Base-by-base conservation (phyloP, 2,797 vertebrate species). In the Anolis apletophallus region DNA sequence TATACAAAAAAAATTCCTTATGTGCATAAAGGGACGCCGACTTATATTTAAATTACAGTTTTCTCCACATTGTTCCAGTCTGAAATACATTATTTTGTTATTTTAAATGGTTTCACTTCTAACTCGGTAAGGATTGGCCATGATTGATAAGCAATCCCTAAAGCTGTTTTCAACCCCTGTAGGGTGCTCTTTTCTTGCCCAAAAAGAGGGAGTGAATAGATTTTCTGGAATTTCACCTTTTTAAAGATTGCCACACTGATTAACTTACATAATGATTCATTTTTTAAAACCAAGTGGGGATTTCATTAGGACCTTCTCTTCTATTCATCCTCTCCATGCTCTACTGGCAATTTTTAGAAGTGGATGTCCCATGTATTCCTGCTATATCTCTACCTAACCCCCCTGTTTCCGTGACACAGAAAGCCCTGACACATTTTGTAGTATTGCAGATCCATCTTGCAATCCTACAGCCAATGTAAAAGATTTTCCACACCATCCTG, bases 1-100 rank as follows among this genome's bases (percentile, higher is more conserved):
- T 67, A 14, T 83, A 36, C 13, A 83, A 85, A 83, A 85, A n/a
- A 85, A 83, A 46, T 69, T 34, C 73, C 72, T 55, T 68, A 75
- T 23, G 29, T 88, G 68, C 12, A 34, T 84, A 50, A 85, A 78
- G 84, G 83, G 34, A 29, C 34, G 29, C 81, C 50, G 16, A 73
- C 76, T 87, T n/a, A 72, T 1, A 0, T 21, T 13, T 55, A 36
- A 23, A 67, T 81, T 80, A 67, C 46, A 68, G 1, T 32, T 72
- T 29, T 36, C 46, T 50, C 29, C 52, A 72, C 34, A 10, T 82
- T 55, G 81, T 46, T 61, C 50, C 54, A 29, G 13, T 73, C 10
- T 73, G 36, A 34, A 59, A 26, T 29, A 1, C 5, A 72, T 55
- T 82, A 81, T n/a, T 81, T 52, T 26, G 40, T 40, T 40, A 2